Percentiles rank a stretch among this genome's conserved stretches.
Conservation (phyloP, 2,113 vertebrate genomes). For the Chaenogobius annularis region DNA sequence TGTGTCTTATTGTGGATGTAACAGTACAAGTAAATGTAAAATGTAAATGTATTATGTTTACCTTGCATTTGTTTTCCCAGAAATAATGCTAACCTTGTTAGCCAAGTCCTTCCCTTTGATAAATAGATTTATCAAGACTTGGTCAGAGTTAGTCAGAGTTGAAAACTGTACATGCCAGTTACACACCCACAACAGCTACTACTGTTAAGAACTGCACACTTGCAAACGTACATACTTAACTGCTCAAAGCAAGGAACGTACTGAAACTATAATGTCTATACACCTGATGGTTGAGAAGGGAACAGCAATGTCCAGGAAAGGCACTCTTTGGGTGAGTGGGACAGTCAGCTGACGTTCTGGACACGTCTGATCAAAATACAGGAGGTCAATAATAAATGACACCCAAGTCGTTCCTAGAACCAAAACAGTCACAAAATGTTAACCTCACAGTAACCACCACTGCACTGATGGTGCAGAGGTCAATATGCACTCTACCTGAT, state of each 20-base stretch:
- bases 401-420: slow-evolving; percentile 80
- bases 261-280: not conserved
- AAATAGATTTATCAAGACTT: not conserved
- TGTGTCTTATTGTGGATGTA: not conserved
- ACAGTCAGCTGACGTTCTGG: slow-evolving; percentile 50
- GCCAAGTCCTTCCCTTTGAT: slow-evolving; percentile 55
- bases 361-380: slow-evolving; percentile 61
- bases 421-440: slow-evolving; percentile 15
- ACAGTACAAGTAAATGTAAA: not conserved
- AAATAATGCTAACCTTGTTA: slow-evolving; percentile 64
- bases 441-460: not conserved
- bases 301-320: slow-evolving; percentile 72
- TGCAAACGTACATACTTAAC: too few relatives aligned
- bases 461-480: not conserved
- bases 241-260: too few relatives aligned
- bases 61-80: slow-evolving; percentile 82
- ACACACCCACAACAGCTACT: not conserved
- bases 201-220: too few relatives aligned
- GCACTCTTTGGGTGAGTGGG: slow-evolving; percentile 69
- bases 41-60: slow-evolving; percentile 46
- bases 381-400: slow-evolving; percentile 75
- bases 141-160: too few relatives aligned
- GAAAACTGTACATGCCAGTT: not conserved
- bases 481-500: slow-evolving; percentile 70
- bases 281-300: slow-evolving; percentile 41